Base-by-base conservation (phyloP, 2,888 invertebrate genomes). In the Penaeus monodon region DNA sequence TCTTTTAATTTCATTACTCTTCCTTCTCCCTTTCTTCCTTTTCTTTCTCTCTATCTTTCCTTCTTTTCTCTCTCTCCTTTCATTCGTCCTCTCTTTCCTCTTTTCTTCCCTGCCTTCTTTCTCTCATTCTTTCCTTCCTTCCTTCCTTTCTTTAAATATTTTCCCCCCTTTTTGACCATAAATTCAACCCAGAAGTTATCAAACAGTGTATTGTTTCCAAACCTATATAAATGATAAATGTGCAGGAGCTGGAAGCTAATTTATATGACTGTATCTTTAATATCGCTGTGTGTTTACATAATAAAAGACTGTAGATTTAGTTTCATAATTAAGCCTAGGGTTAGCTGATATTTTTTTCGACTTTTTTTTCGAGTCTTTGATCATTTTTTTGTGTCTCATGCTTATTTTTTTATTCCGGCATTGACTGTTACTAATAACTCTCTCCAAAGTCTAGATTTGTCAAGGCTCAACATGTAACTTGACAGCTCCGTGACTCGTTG, bases 291-390 rank as follows among this genome's bases (percentile, higher is more conserved):
- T 86, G 81, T 86, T 68, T 86, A 77, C 83, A 38, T 86, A 86
- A 86, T 86, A 86, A 86, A 86, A 86, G 86, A 86, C 86, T 73
- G 86, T 86, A 86, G 86, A 73, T 65, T 86, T 86, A 86, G 83
- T 83, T 68, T 68, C 70, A 77, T 70, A 49, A 82, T 44, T 86
- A 86, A 83, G 81, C 66, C 83, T 86, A 86, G 83, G 86, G 38
- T 86, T 86, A 86, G 82, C 78, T 27, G 63, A 68, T 70, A 78
- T 70, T 79, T 76, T 82, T 73, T 82, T 86, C 64, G 22, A 44
- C 33, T 27, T 68, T 27, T 68, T 27, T 68, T 68, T 27, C 12
- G 29, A 12, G 10, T 20, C 20, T 2, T 38, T 38, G 33, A 38
- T 38, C 33, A 38, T 68, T 4, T 68, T 17, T 29, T 29, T 29